phyloP scores from a whole-genome alignment of 2,797 vertebrate species.

The Pristis pectinata region DNA sequence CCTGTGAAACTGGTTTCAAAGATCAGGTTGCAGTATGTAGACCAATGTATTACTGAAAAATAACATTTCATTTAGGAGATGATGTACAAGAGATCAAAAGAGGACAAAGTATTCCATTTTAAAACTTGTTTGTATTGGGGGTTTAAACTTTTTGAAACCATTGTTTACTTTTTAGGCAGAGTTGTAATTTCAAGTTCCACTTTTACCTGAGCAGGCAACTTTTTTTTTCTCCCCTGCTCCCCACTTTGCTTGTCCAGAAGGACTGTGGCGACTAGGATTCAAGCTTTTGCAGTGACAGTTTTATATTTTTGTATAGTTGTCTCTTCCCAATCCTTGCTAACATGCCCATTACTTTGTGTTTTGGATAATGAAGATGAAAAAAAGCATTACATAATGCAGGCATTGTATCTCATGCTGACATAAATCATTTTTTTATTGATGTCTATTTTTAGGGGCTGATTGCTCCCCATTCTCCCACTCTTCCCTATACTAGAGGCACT shows the following conservation, averaged over 20 bases:
- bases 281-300: background rate
- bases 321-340: background rate
- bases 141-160: background rate
- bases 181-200: background rate
- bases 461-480: no score
- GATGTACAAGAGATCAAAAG: background rate
- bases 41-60: background rate
- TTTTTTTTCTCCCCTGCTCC: no score
- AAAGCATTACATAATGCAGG: background rate
- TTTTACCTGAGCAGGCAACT: background rate
- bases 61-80: background rate
- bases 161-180: background rate
- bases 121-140: background rate
- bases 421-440: no score
- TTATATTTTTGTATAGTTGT: background rate
- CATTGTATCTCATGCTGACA: background rate
- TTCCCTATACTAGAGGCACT: background rate
- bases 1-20: background rate
- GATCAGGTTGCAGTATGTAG: background rate
- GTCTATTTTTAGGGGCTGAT: no score
- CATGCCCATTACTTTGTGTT: background rate
- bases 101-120: background rate
- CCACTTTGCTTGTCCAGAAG: background rate
- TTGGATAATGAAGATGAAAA: background rate
- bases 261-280: background rate